These are phyloP conservation scores for Sepioteuthis lessoniana DNA, from an alignment of 2,888 invertebrate species.

Conservation along the genomic window DNA sequence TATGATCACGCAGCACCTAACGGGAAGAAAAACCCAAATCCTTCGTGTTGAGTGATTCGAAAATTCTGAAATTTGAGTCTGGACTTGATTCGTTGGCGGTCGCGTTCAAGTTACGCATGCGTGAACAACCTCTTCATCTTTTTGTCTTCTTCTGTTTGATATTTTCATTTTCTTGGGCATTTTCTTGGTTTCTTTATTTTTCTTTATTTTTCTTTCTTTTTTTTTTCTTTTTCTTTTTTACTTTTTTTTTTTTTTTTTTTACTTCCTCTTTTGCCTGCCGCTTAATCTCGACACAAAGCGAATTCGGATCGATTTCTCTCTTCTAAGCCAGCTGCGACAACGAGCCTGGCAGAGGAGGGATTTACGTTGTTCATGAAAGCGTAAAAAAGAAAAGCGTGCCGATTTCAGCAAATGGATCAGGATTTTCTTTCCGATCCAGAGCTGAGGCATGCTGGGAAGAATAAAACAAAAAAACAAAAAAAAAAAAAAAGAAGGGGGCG, in stretches of 20 bases:
- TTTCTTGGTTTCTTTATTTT: not conserved
- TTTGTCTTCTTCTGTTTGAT: not conserved
- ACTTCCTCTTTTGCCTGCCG: not conserved
- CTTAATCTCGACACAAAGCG: conserved; percentile 4
- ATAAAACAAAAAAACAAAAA: not conserved
- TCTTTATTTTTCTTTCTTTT: no score
- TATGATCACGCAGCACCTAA: not conserved
- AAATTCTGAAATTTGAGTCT: not conserved
- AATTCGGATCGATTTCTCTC: conserved; percentile 9
- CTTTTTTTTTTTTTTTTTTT: no score
- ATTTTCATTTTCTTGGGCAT: not conserved
- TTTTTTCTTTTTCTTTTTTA: no score
- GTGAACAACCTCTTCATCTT: not conserved
- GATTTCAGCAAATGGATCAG: not conserved
- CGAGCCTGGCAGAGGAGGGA: not conserved
- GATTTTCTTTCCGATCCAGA: conserved; percentile 21
- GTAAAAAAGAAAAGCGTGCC: conserved; percentile 33
- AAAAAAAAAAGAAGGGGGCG: not conserved
- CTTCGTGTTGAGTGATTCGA: not conserved
- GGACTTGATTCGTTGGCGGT: not conserved
- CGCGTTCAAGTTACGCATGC: not conserved
- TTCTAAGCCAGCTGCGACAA: conserved; percentile 23
- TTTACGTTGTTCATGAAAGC: not conserved
- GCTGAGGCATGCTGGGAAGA: not conserved
- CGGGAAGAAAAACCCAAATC: not conserved